Evolutionary conservation across 2,113 vertebrate species (phyloP).

Genomic region (Penelope pileata): DNA sequence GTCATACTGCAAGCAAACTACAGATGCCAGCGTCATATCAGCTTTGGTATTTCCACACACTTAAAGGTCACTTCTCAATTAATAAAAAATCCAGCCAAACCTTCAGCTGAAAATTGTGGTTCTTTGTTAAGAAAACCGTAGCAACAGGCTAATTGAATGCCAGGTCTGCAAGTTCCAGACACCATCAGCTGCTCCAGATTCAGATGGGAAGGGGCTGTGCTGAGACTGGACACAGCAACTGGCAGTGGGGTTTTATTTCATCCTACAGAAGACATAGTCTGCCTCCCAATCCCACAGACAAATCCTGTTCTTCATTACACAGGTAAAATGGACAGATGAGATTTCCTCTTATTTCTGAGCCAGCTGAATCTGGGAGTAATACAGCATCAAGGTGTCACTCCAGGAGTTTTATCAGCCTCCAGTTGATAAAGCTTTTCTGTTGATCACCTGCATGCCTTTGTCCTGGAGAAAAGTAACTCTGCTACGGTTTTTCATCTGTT

Average conservation of each 20-base stretch:
- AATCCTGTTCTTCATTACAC: constrained; percentile 45
- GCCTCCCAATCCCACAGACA: constrained; percentile 23
- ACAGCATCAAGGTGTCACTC: constrained; percentile 17
- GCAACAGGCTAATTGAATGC: neutral
- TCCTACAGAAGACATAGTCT: neutral
- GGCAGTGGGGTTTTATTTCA: neutral
- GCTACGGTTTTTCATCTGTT: constrained; percentile 6
- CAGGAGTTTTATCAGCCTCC: constrained; percentile 38
- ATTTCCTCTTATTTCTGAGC: constrained; percentile 46
- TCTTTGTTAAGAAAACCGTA: neutral
- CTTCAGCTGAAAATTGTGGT: neutral
- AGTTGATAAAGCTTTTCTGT: constrained; percentile 20
- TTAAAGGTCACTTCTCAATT: constrained; percentile 22
- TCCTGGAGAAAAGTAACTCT: neutral
- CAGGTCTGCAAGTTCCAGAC: neutral
- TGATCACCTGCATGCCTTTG: constrained; percentile 35
- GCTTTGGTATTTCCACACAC: neutral
- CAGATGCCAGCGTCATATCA: neutral
- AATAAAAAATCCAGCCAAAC: neutral
- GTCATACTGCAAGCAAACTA: neutral
- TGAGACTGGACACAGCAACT: neutral
- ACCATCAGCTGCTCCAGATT: neutral
- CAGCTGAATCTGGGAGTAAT: constrained; percentile 54
- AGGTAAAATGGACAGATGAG: constrained; percentile 9
- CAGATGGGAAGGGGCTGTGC: neutral